Percentiles rank a stretch among this genome's conserved stretches.
Evolutionary conservation across 1,140 invertebrate species (phyloP).

Genomic region (Zaprionus davidi): DNA sequence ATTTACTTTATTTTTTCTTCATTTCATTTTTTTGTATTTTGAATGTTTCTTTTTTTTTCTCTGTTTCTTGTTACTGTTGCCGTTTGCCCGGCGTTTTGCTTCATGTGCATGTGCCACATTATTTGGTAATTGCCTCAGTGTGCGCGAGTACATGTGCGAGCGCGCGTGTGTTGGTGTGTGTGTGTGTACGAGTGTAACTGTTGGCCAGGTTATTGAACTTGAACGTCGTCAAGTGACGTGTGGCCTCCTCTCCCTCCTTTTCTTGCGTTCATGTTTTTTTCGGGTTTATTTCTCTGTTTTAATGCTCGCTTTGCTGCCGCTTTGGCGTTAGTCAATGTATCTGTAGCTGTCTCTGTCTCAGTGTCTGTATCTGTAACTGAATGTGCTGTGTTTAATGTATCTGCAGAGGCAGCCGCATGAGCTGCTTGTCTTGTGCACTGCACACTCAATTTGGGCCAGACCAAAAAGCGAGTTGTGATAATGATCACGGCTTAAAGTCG

Average conservation of each 20-base stretch:
- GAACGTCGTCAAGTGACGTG: constrained; percentile 78
- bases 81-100: constrained; percentile 67
- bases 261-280: constrained; percentile 25
- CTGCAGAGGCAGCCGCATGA: constrained; percentile 36
- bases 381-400: constrained; percentile 46
- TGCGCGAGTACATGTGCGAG: constrained; percentile 29
- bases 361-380: constrained; percentile 17
- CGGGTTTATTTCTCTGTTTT: constrained; percentile 55
- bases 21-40: constrained; percentile 63
- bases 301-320: constrained; percentile 54
- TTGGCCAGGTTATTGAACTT: constrained; percentile 82
- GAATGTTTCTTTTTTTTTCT: constrained; percentile 28
- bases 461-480: constrained; percentile 43
- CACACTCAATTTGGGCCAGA: constrained; percentile 40
- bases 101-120: constrained; percentile 78
- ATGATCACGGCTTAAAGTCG: constrained; percentile 56
- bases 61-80: constrained; percentile 31
- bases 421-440: constrained; percentile 8
- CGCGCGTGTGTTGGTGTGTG: constrained; percentile 24
- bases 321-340: constrained; percentile 64
- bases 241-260: constrained; percentile 43
- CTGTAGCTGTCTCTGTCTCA: constrained; percentile 6
- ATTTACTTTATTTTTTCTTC: constrained; percentile 40
- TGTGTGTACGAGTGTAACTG: constrained; percentile 56
- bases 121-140: constrained; percentile 75